Evolutionary conservation across 2,797 vertebrate genomes (phyloP), one percentile per base, ranked within the genome.

Genomic region (Anguilla marmorata): DNA sequence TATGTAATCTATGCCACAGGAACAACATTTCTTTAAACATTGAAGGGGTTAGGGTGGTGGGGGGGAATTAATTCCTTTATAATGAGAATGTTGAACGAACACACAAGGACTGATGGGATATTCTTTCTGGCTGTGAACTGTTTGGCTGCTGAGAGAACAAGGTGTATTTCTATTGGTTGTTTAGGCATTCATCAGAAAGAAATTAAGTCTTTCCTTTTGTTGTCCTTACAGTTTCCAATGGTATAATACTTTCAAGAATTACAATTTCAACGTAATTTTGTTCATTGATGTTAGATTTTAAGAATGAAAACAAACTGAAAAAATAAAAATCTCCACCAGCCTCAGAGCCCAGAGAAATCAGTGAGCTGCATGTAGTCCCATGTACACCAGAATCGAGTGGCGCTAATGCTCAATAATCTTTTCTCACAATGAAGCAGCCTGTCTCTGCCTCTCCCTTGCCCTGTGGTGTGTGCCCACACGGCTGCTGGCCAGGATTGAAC

Each of bases 401-500:
- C 27, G 16, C 33, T 27, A 30, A 24, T 72, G 56, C 58, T 66
- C 45, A 56, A 72, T 82, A 50, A 86, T 48, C 41, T 82, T 82
- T 80, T 54, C 63, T 85, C 24, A 19, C 2, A 52, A 12, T 79
- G 87, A 58, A 60, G n/a, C 54, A 79, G 37, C 69, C 33, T 14
- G 37, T 33, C 16, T 21, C 74, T 50, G 19, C 11, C 48, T 63
- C 79, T 63, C 50, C 27, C 41, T 54, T 16, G 2, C 80, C 50
- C 82, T 66, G 30, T 27, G 54, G 27, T 84, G 85, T 37, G 21
- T 74, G 79, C 33, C 60, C 66, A 87, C 86, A 79, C 19, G 86
- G 79, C 85, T 83, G 27, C 85, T 84, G 80, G 87, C 85, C 87
- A 86, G 74, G 84, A 41, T n/a, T 69, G 76, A 90, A 89, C 90